phyloP scores from a whole-genome alignment of 2,888 invertebrate species.

The Lydus trimaculatus region DNA sequence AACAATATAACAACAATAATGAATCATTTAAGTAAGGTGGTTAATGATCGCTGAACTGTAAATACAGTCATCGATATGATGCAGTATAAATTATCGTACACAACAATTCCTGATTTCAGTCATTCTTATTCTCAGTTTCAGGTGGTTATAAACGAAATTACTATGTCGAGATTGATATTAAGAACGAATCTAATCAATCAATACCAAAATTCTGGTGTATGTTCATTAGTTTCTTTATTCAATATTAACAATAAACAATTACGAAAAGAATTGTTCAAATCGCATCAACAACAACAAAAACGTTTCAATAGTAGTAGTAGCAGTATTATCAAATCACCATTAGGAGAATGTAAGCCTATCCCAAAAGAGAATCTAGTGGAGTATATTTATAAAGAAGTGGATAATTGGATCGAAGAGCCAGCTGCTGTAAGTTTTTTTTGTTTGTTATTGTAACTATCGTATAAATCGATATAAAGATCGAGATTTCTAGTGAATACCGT shows the following conservation, averaged over 20 bases:
- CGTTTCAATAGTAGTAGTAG: constrained; percentile 29
- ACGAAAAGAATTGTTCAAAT: neutral
- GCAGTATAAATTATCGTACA: constrained; percentile 12
- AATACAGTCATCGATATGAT: constrained; percentile 5
- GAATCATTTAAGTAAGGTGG: neutral
- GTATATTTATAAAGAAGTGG: constrained; percentile 66
- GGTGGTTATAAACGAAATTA: constrained; percentile 3
- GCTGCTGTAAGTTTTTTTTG: constrained; percentile 68
- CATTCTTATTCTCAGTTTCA: constrained; percentile 7
- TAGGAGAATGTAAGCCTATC: constrained; percentile 63
- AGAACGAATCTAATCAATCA: constrained; percentile 32
- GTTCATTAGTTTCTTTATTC: constrained; percentile 30
- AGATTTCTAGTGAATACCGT: too few relatives aligned
- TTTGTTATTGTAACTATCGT: neutral
- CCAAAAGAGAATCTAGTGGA: constrained; percentile 68
- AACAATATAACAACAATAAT: neutral
- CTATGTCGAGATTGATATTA: constrained; percentile 23
- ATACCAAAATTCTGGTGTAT: constrained; percentile 35
- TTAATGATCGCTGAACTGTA: neutral
- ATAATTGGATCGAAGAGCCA: constrained; percentile 67
- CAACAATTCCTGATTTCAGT: neutral
- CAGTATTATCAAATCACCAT: constrained; percentile 60
- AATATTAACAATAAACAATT: neutral
- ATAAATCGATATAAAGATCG: neutral
- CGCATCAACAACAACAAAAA: neutral